Evolutionary conservation across 2,113 vertebrate species (phyloP), one percentile per base, ranked within the genome.

Genomic region (Bufo bufo): DNA sequence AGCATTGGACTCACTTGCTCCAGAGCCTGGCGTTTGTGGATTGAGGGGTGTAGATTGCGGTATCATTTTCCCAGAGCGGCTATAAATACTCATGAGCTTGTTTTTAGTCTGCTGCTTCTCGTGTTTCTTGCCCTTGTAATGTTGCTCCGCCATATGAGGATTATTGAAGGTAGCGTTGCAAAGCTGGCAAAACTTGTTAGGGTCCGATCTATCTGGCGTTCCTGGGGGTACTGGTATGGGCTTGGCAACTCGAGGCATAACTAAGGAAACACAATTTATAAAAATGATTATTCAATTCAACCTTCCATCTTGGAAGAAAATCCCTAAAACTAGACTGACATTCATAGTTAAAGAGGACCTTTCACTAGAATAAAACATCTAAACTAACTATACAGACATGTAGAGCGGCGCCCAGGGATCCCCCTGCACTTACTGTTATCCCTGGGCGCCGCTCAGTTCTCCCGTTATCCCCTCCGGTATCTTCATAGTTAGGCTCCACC

Each of bases 141-240:
- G 98, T 89, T 99, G 98, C 85, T 97, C 96, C 90, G 98, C 97
- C 97, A 99, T 99, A 71, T 95, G 94, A 0, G 97, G 97, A 89
- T 99, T 98, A 92, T 99, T 99, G 93, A 99, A 99, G n/a, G 96
- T 96, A 20, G 97, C 97, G 47, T 97, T 96, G 93, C 98, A 99
- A 91, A 97, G 97, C 91, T 94, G 95, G 94, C 98, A 99, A 93
- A 98, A 99, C 88, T 97, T 96, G 92, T 98, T 94, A 0, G 97
- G 96, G 92, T 99, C 95, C 84, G 92, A 90, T 90, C 91, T 84
- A 92, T 92, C 92, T 87, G 92, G 90, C 63, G 90, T 92, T 92
- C 90, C 83, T 92, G 91, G 0, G 88, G 92, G 84, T 13, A 89
- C 88, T 19, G n/a, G 45, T 9, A 92, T 90, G 90, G 91, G 91